Conservation (phyloP, 92 coral and sea anemone species). For the Epizoanthus ramosus region DNA sequence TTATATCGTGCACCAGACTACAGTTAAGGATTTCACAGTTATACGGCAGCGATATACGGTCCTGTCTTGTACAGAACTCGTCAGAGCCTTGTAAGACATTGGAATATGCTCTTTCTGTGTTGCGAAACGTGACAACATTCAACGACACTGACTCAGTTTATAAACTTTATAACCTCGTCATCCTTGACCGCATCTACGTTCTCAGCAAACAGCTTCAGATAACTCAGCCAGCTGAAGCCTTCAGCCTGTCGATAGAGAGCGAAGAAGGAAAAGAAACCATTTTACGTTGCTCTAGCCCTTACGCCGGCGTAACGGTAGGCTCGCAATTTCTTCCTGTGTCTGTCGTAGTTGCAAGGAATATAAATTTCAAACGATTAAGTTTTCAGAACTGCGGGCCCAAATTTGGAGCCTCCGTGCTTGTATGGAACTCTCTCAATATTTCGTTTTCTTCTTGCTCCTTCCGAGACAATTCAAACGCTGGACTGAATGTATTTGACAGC, state of each 20-base stretch:
- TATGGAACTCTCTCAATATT: conserved; percentile 68
- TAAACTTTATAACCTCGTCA: conserved; percentile 37
- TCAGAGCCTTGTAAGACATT: conserved; percentile 62
- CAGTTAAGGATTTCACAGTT: conserved; percentile 59
- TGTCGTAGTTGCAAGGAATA: conserved; percentile 39
- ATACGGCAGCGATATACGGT: conserved; percentile 56
- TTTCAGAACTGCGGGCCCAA: conserved; percentile 71
- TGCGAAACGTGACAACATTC: conserved; percentile 28
- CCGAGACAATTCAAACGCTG: conserved; percentile 68
- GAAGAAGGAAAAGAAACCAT: conserved; percentile 39
- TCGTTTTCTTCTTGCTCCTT: conserved; percentile 73
- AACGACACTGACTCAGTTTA: not conserved
- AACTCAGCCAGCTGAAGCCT: conserved; percentile 50
- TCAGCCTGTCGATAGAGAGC: conserved; percentile 43
- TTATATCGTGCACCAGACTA: not conserved
- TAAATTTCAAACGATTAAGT: conserved; percentile 55
- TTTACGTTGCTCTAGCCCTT: conserved; percentile 35
- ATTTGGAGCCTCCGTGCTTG: conserved; percentile 63
- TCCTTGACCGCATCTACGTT: conserved; percentile 54
- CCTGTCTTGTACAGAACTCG: conserved; percentile 55
- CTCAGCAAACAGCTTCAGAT: conserved; percentile 48
- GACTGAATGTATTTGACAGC: conserved; percentile 76
- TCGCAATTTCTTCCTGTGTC: conserved; percentile 6
- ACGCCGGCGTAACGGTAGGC: conserved; percentile 63
- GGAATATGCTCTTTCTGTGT: conserved; percentile 59